phyloP scores from a whole-genome alignment of 2,888 invertebrate genomes.

The Drymonia ruficornis region DNA sequence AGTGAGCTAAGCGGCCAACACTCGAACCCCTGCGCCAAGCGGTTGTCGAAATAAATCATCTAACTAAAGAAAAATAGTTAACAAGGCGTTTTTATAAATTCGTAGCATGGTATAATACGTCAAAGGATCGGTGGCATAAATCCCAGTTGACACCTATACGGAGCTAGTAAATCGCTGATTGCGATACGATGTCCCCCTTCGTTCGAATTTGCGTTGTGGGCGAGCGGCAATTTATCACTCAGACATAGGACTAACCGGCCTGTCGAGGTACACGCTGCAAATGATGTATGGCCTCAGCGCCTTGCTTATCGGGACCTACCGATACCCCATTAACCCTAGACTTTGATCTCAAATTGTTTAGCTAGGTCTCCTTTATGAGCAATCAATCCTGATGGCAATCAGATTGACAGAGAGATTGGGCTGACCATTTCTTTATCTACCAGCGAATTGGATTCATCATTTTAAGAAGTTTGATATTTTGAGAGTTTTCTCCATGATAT shows the following conservation, averaged over 20 bases:
- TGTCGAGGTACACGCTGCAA: conserved; percentile 55
- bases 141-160: conserved; percentile 61
- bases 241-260: conserved; percentile 74
- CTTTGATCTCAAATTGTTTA: conserved; percentile 41
- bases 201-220: conserved; percentile 78
- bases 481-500: too few species aligned
- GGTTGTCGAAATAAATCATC: too few species aligned
- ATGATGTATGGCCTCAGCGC: conserved; percentile 64
- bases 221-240: conserved; percentile 81
- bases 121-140: conserved; percentile 3
- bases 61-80: too few species aligned
- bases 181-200: conserved; percentile 76
- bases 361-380: background rate
- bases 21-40: too few species aligned
- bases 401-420: background rate
- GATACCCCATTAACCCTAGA: conserved; percentile 50
- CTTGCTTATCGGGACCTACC: conserved; percentile 46
- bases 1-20: too few species aligned
- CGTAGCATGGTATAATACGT: background rate
- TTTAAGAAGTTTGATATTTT: too few species aligned
- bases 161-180: conserved; percentile 76
- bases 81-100: too few species aligned
- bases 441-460: too few species aligned
- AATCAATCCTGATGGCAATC: background rate
- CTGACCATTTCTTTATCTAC: too few species aligned